These are phyloP conservation scores for Spodoptera frugiperda DNA, from an alignment of 1,140 invertebrate genomes.

Conservation along the genomic window DNA sequence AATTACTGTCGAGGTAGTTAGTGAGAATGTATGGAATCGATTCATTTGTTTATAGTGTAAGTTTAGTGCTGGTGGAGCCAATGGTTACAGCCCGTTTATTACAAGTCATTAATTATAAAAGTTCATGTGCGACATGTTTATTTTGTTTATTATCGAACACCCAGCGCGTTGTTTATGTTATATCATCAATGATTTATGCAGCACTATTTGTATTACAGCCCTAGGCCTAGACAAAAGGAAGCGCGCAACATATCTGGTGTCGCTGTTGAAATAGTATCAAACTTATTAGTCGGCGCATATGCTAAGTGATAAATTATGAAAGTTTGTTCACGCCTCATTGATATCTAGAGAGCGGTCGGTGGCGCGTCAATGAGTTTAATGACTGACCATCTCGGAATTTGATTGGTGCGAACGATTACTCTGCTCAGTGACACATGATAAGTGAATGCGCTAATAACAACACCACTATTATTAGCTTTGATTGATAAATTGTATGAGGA, in stretches of 20 bases:
- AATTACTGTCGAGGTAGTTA: conserved; percentile 23
- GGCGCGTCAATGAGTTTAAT: conserved; percentile 71
- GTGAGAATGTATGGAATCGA: conserved; percentile 3
- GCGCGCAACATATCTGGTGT: conserved; percentile 5
- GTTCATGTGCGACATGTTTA: conserved; percentile 40
- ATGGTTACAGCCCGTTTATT: conserved; percentile 36
- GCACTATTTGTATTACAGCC: conserved; percentile 21
- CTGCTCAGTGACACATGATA: conserved; percentile 60
- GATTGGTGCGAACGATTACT: conserved; percentile 60
- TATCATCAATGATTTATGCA: conserved; percentile 37
- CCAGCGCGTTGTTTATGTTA: conserved; percentile 41
- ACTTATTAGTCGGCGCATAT: conserved; percentile 35
- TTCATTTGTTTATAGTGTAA: conserved; percentile 34
- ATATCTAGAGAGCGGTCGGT: conserved; percentile 56
- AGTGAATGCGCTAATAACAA: conserved; percentile 74
- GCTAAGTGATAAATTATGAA: conserved; percentile 66
- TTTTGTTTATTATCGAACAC: conserved; percentile 46
- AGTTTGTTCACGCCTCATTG: conserved; percentile 72
- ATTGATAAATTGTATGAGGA: conserved; percentile 55
- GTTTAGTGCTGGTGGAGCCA: not conserved
- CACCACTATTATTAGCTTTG: conserved; percentile 65
- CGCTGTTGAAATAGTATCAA: conserved; percentile 44
- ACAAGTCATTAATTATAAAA: conserved; percentile 44
- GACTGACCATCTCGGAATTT: conserved; percentile 60
- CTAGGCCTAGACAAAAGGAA: conserved; percentile 29